Evolutionary conservation across 23 tunicate species (phyloP).

Genomic region (Halocynthia aurantium): DNA sequence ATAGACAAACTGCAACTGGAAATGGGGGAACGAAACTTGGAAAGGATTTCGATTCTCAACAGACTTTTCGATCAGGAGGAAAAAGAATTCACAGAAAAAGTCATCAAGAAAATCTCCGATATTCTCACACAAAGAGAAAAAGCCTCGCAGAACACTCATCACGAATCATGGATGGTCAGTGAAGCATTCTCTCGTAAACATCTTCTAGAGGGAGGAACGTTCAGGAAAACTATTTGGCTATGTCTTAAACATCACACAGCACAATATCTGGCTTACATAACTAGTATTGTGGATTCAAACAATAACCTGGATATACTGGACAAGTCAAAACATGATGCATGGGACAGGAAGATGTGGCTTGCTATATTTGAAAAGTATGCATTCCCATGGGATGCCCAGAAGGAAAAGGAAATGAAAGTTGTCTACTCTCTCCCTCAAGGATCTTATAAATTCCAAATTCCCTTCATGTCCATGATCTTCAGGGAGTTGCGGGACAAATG

Average conservation of each 20-base stretch:
- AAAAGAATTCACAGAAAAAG: conserved; percentile 5
- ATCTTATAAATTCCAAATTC: background rate
- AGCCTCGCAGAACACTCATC: background rate
- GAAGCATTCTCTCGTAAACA: conserved; percentile 46
- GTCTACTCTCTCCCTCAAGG: background rate
- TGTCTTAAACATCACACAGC: conserved; percentile 14
- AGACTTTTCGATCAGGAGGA: background rate
- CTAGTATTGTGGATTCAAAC: conserved; percentile 27
- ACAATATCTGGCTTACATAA: conserved; percentile 27
- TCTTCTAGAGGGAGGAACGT: conserved; percentile 60
- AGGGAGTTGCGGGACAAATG: background rate
- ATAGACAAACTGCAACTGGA: conserved; percentile 23
- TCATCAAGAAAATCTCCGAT: background rate
- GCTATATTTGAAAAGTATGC: background rate
- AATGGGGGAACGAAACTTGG: background rate
- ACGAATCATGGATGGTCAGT: conserved; percentile 17
- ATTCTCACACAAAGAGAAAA: conserved; percentile 9
- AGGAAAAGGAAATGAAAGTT: conserved; percentile 23
- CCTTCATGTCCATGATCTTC: background rate
- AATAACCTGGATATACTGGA: conserved; percentile 27
- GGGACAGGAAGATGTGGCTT: background rate
- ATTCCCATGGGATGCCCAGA: conserved; percentile 2
- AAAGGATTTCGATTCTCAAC: conserved; percentile 31
- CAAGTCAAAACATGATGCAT: background rate
- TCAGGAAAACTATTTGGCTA: conserved; percentile 33